Evolutionary conservation across 2,888 invertebrate genomes (phyloP), one percentile per base, ranked within the genome.

Genomic region (Acleris cristana): DNA sequence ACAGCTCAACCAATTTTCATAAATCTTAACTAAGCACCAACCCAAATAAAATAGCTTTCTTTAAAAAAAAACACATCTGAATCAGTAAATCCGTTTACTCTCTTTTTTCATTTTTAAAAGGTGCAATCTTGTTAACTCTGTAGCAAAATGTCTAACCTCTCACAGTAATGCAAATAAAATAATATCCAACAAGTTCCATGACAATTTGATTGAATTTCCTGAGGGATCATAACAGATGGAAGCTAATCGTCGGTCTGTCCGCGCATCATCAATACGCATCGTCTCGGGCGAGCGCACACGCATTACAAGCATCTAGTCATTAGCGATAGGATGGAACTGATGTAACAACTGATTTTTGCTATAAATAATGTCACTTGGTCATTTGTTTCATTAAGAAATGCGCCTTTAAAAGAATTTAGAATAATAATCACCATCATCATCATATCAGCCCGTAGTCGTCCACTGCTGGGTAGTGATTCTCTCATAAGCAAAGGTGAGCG

Each of bases 241-340:
- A 82, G 78, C 80, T 89, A 89, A 91, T 90, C 86, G 85, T 74
- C 69, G 74, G 75, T 75, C 78, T 77, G 80, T 80, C 80, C 73
- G 66, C 70, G 72, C 76, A 87, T 90, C 91, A 92, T 92, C 92
- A 90, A 92, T 92, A 87, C 82, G 74, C 81, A 88, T 91, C 81
- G 81, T 75, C 79, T 87, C 85, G 90, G 86, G 77, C 90, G 89
- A 90, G 73, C 82, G 81, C 82, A 70, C 87, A 44, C 48, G 45
- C 56, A 56, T 48, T 85, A 84, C 72, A 80, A 81, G 82, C 76
- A 79, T 79, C 79, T 81, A 73, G 82, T 87, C 90, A 89, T 90
- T 90, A 89, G 79, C 77, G 56, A 76, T 80, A 84, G 83, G 87
- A 87, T 16, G 40, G 18, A 55, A 55, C 40, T 40, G 40, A 12